phyloP scores from a whole-genome alignment of 2,113 vertebrate species.

The Periophthalmus modestus region DNA sequence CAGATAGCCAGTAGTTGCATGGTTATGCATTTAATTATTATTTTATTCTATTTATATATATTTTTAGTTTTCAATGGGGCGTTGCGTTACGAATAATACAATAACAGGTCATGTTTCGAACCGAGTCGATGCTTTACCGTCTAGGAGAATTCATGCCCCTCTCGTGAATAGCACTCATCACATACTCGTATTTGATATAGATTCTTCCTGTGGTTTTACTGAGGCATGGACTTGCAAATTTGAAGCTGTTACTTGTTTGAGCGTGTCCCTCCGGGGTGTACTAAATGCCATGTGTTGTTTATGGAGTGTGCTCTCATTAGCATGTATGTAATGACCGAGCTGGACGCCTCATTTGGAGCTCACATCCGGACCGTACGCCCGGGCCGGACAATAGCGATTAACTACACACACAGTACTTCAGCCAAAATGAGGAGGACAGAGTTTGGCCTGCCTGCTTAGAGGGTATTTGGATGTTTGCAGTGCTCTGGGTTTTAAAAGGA shows the following conservation, averaged over 20 bases:
- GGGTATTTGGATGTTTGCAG: too few species aligned
- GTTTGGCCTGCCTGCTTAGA: neutral
- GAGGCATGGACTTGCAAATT: neutral
- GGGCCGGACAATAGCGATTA: slow-evolving; percentile 7
- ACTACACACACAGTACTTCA: neutral
- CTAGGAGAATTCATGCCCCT: neutral
- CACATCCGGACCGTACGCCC: slow-evolving; percentile 4
- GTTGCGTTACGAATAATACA: too few species aligned
- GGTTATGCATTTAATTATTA: too few species aligned
- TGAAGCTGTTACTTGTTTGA: slow-evolving; percentile 1
- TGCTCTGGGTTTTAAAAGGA: neutral
- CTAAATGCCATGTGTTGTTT: neutral
- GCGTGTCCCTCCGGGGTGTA: neutral
- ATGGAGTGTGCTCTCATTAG: slow-evolving; percentile 29
- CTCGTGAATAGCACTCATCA: neutral
- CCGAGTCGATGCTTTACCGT: too few species aligned
- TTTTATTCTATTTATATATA: too few species aligned
- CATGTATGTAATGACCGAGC: slow-evolving; percentile 18
- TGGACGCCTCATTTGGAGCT: slow-evolving; percentile 15
- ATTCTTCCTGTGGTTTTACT: too few species aligned
- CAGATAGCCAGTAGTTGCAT: too few species aligned
- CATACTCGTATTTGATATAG: neutral
- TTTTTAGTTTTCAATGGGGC: too few species aligned
- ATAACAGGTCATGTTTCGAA: too few species aligned
- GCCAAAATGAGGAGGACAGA: neutral